These are phyloP conservation scores for Epiblema foenella DNA, from an alignment of 2,888 invertebrate species.

Conservation along the genomic window DNA sequence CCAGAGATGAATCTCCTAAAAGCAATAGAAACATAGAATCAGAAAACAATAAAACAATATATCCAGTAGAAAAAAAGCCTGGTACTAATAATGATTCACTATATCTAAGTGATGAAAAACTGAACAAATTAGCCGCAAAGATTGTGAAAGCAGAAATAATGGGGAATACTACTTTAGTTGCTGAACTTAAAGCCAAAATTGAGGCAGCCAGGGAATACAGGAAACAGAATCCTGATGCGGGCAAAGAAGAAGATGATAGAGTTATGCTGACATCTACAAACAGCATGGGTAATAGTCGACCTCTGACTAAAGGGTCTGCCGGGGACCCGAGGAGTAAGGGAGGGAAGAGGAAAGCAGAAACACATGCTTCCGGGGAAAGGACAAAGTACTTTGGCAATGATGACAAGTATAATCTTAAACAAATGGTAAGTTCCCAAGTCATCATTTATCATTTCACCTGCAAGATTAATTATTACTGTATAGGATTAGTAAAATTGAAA, in stretches of 20 bases:
- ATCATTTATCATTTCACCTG: conserved; percentile 28
- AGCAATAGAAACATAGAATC: not conserved
- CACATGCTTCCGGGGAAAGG: conserved; percentile 90
- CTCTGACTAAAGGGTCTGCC: conserved; percentile 78
- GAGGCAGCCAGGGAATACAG: conserved; percentile 87
- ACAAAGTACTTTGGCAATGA: conserved; percentile 95
- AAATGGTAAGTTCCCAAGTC: conserved; percentile 86
- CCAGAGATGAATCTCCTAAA: conserved; percentile 16
- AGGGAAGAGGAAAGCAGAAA: conserved; percentile 86
- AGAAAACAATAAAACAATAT: not conserved
- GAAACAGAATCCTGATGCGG: conserved; percentile 71
- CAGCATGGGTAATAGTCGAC: conserved; percentile 87
- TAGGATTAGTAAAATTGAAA: too few relatives aligned
- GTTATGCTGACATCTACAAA: conserved; percentile 89
- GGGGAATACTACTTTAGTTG: conserved; percentile 89
- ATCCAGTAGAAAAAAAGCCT: conserved; percentile 1
- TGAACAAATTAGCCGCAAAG: conserved; percentile 96
- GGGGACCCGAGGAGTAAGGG: conserved; percentile 76
- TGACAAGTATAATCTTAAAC: conserved; percentile 92
- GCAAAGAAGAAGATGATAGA: conserved; percentile 70
- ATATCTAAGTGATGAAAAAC: conserved; percentile 90
- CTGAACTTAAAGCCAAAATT: conserved; percentile 89
- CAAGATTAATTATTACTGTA: not conserved
- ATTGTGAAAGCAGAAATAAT: conserved; percentile 97
- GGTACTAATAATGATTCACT: conserved; percentile 49